These are phyloP conservation scores for Heteronetta atricapilla DNA, from an alignment of 2,113 vertebrate genomes.

Conservation along the genomic window DNA sequence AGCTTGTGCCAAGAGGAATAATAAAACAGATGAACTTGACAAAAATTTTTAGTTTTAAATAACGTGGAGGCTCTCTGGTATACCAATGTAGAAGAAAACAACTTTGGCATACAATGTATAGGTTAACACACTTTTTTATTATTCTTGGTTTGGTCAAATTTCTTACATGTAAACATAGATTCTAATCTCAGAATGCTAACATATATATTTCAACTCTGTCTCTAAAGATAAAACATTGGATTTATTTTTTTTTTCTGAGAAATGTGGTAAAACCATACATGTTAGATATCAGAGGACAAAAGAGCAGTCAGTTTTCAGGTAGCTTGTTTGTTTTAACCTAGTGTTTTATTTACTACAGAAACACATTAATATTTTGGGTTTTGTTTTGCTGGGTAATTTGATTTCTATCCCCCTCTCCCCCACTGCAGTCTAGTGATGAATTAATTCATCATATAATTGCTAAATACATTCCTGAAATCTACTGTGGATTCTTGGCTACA, in stretches of 20 bases:
- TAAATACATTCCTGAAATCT: neutral
- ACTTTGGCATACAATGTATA: neutral
- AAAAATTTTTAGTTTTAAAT: neutral
- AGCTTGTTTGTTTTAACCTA: neutral
- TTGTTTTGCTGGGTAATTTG: neutral
- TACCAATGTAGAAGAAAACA: neutral
- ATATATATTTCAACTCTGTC: neutral
- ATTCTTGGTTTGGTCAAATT: neutral
- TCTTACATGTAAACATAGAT: neutral
- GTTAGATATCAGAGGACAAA: neutral
- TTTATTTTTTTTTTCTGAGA: neutral
- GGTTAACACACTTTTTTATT: neutral
- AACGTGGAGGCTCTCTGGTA: neutral
- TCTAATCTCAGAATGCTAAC: neutral
- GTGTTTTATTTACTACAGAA: neutral
- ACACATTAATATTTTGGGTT: neutral
- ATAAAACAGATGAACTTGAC: neutral
- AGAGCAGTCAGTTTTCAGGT: neutral
- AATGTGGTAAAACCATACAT: neutral
- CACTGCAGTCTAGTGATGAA: neutral
- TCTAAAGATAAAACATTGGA: neutral
- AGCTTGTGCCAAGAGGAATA: neutral
- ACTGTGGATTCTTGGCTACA: neutral
- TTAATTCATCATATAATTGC: neutral
- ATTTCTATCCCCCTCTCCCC: neutral